Evolutionary conservation across 2,888 invertebrate species (phyloP), one percentile per base, ranked within the genome.

Genomic region (Conchocele bisecta): DNA sequence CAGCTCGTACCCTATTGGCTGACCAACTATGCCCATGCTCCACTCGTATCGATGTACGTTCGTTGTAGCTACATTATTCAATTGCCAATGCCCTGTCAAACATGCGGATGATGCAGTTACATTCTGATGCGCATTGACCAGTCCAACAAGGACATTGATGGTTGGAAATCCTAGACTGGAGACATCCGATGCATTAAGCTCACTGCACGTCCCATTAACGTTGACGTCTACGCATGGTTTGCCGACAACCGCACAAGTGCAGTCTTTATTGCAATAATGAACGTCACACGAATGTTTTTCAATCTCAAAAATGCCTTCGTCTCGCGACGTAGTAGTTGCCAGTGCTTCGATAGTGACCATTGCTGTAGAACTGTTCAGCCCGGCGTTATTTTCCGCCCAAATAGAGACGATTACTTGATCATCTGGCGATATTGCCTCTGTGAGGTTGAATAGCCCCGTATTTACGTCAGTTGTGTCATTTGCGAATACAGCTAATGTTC

Each of bases 231-330:
- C 28, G 48, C 84, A 84, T 29, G 61, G 67, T 28, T 67, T 46
- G 24, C 81, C 81, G 15, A 81, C n/a, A 2, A 75, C 75, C 2
- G 75, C 70, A 26, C 79, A 79, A 3, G 79, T 79, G 31, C 80
- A 80, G 11, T 80, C 74, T 22, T 72, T 67, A 31, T 72, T 76
- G 28, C 78, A 79, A 33, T 57, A 75, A 37, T 79, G 69, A 15
- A 66, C 24, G 22, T 61, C 67, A 59, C 78, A 78, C 1, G 78
- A 76, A 50, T 81, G 78, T 39, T 58, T 73, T 41, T 72, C 53
- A n/a, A 61, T 53, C n/a, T 70, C 54, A 6, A 66, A 44, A 9
- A 56, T 24, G 22, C 64, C 70, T 0, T 28, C 24, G 4, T 29
- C 44, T 3, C 26, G 24, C 2, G 42, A 9, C 9, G 22, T 20